Percentiles rank a stretch among this genome's conserved stretches.
phyloP scores from a whole-genome alignment of 2,113 vertebrate species.

The Corythornis madagascariensis region DNA sequence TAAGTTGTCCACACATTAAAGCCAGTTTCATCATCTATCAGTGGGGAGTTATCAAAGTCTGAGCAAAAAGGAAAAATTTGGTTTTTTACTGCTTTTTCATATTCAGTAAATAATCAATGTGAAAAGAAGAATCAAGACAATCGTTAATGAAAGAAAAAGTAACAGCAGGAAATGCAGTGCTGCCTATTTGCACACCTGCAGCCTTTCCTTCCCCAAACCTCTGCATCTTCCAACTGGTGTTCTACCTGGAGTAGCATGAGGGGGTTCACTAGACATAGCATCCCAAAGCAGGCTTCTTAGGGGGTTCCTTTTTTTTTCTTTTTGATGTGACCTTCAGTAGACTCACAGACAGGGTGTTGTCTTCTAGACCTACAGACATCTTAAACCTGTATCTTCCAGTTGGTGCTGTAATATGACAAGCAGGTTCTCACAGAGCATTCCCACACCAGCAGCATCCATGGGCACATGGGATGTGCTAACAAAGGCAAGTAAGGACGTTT shows the following conservation, averaged over 20 bases:
- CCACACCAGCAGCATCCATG: background rate
- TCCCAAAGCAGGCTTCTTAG: background rate
- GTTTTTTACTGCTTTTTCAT: background rate
- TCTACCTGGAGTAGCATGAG: background rate
- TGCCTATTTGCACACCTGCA: background rate
- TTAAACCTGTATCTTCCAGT: background rate
- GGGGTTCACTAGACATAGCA: background rate
- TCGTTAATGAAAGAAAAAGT: background rate
- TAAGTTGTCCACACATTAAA: background rate
- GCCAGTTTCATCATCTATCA: background rate
- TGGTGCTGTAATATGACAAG: background rate
- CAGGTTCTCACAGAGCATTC: background rate
- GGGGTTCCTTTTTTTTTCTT: fast-evolving
- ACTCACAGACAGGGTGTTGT: background rate
- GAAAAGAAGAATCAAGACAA: background rate
- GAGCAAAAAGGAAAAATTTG: background rate
- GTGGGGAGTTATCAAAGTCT: background rate
- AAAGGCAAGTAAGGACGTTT: background rate
- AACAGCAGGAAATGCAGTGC: background rate
- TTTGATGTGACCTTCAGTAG: background rate
- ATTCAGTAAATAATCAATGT: background rate
- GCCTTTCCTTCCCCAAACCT: background rate
- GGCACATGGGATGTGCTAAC: too few species aligned
- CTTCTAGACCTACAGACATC: background rate
- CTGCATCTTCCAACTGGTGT: fast-evolving